Evolutionary conservation across 2,888 invertebrate species (phyloP), one percentile per base, ranked within the genome.

Genomic region (Rhogogaster chlorosoma): DNA sequence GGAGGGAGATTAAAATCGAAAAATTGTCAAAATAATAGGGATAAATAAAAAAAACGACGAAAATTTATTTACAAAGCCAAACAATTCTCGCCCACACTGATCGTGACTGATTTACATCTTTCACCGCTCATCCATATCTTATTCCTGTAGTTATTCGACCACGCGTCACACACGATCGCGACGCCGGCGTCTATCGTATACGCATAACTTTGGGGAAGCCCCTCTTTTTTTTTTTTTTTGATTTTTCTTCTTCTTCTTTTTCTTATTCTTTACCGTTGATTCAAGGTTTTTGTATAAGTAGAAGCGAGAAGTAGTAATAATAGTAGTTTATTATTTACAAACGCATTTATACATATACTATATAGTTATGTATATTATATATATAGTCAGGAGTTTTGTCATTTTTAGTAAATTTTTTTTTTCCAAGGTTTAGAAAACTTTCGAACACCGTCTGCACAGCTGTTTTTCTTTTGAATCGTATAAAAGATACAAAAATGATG

Each of bases 171-270:
- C 36, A 36, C 70, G 70, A 18, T 12, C 18, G 26, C 67, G 67
- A 22, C 22, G 73, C 73, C 73, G 73, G 73, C 42, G 73, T 73
- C 73, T 73, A 73, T 73, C 73, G 73, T 73, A 38, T 70, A 70
- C 73, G 26, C 49, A 42, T n/a, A n/a, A 15, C 29, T 18, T 29
- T 26, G 75, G 42, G 75, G 75, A 77, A 77, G 45, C 32, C 49
- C 29, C 49, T 49, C 18, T 49, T 53, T 18, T 75, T 26, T 77
- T 77, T 49, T 70, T n/a, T 18, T 1, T 18, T 70, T 6, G n/a
- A n/a, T n/a, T n/a, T n/a, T n/a, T n/a, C n/a, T 5, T 5, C 9
- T 36, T 70, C 7, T 70, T n/a, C 0, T n/a, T 36, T 36, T 36
- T 36, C n/a, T 36, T 70, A 29, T 70, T 73, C 73, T 26, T 15